Percentiles rank a stretch among this genome's conserved stretches.
Evolutionary conservation across 2,888 invertebrate species (phyloP).

Genomic region (Stenodera caucasica): DNA sequence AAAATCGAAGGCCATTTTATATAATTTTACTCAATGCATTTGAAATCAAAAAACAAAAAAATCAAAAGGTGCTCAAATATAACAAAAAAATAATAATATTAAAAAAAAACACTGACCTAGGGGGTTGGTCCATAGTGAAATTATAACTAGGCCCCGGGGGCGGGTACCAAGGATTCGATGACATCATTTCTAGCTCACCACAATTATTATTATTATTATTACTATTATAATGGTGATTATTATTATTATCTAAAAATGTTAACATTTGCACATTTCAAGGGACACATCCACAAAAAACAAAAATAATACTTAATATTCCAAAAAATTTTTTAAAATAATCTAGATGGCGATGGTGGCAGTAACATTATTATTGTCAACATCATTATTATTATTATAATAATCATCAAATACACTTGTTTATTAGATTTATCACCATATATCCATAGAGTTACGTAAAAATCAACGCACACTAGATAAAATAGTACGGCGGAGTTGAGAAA

Average conservation of each 20-base stretch:
- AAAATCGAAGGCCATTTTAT: background rate
- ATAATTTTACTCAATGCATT: background rate
- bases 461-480: background rate
- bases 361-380: background rate
- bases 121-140: slow-evolving; percentile 46
- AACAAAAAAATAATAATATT: background rate
- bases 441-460: background rate
- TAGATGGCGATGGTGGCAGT: background rate
- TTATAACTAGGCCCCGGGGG: slow-evolving; percentile 39
- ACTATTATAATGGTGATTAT: slow-evolving; percentile 14
- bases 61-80: too few relatives aligned
- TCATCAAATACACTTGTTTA: background rate
- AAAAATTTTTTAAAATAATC: background rate
- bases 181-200: slow-evolving; percentile 27
- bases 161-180: slow-evolving; percentile 37
- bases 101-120: slow-evolving; percentile 46
- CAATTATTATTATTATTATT: background rate
- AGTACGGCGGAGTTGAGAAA: too few relatives aligned
- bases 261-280: slow-evolving; percentile 32
- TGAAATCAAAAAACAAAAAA: background rate
- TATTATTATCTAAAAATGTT: slow-evolving; percentile 30
- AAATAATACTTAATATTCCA: background rate
- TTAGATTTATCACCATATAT: background rate
- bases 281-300: background rate
- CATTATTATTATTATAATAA: background rate